These are phyloP conservation scores for Idaea straminata DNA, from an alignment of 2,888 invertebrate genomes.

Conservation along the genomic window DNA sequence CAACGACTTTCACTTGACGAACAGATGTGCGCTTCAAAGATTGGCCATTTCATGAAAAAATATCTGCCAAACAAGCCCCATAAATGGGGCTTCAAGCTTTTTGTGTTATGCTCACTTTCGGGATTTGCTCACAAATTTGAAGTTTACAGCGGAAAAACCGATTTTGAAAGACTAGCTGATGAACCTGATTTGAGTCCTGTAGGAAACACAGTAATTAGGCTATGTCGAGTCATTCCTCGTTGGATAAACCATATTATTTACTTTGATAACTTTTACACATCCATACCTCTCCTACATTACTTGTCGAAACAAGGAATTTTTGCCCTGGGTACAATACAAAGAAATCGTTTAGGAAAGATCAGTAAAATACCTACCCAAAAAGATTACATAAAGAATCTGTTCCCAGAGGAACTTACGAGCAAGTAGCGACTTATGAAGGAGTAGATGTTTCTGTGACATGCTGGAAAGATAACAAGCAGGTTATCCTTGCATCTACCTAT, in stretches of 20 bases:
- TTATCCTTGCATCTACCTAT: constrained; percentile 39
- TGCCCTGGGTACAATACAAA: no score
- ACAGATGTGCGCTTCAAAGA: constrained; percentile 30
- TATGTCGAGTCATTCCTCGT: no score
- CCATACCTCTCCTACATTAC: no score
- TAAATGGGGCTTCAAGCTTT: no score
- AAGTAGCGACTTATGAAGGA: constrained; percentile 35
- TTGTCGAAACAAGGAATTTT: no score
- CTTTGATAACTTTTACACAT: no score
- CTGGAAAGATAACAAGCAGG: constrained; percentile 43
- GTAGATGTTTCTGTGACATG: constrained; percentile 7
- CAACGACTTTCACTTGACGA: constrained; percentile 19
- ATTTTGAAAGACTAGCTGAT: no score
- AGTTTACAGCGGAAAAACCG: no score
- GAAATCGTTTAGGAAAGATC: constrained; percentile 27
- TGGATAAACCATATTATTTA: no score
- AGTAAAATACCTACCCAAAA: constrained; percentile 38
- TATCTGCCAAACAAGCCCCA: constrained; percentile 3
- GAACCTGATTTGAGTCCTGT: no score
- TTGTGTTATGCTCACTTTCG: not conserved
- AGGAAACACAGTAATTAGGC: no score
- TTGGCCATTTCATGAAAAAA: constrained; percentile 34
- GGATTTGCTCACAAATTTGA: no score
- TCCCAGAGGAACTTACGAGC: constrained; percentile 35
- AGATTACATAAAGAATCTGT: constrained; percentile 36